phyloP scores from a whole-genome alignment of 2,113 vertebrate species.

The Dromiciops gliroides region DNA sequence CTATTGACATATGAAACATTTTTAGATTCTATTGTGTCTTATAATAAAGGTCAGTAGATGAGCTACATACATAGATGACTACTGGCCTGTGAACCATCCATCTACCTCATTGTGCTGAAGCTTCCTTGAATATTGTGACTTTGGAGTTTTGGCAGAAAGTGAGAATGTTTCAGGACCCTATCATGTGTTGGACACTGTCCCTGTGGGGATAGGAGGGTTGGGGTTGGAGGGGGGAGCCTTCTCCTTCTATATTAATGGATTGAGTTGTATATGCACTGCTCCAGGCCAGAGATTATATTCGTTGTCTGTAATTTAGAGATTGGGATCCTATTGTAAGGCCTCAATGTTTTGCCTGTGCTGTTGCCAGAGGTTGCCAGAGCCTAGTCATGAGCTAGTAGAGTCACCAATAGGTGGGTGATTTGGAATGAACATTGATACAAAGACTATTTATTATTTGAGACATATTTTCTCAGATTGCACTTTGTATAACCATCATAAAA shows the following conservation, averaged over 20 bases:
- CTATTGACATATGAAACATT: not conserved
- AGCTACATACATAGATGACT: not conserved
- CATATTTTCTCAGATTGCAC: not conserved
- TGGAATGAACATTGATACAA: not conserved
- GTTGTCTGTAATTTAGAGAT: not conserved
- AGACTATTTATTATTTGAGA: not conserved
- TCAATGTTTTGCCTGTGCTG: not conserved
- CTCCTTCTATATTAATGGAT: not conserved
- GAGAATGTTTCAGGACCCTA: not conserved
- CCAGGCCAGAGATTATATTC: not conserved
- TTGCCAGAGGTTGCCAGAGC: not conserved
- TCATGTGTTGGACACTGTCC: not conserved
- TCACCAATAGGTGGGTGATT: not conserved
- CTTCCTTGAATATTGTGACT: not conserved
- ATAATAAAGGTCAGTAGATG: not conserved
- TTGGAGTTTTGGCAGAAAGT: not conserved
- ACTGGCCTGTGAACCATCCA: not conserved
- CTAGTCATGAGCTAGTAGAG: not conserved
- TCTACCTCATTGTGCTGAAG: not conserved
- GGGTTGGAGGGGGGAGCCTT: not conserved
- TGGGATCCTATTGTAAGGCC: not conserved
- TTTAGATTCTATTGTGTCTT: not conserved
- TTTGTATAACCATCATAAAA: not conserved
- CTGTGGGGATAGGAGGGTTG: not conserved
- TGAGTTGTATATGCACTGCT: not conserved